Evolutionary conservation across 2,888 invertebrate genomes (phyloP), one percentile per base, ranked within the genome.

Genomic region (Philereme transversata): DNA sequence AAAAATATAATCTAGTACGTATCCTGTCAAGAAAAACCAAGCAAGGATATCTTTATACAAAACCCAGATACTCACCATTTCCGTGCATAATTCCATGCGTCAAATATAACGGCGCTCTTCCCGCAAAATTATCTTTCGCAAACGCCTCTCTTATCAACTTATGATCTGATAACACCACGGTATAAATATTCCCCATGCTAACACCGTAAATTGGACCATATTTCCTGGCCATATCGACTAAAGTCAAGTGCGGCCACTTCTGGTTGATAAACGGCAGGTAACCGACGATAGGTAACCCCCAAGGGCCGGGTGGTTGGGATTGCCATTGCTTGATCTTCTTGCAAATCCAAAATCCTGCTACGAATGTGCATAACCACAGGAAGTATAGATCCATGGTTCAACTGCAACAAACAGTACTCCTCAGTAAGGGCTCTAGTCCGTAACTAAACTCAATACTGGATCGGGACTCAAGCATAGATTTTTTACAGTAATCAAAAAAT

Each of bases 11-110:
- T 22, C 22, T 22, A 22, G 22, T n/a, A n/a, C n/a, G 3, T 22
- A 3, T 2, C 22, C 3, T 22, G 22, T 22, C 22, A 22, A 22
- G 22, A 22, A 22, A 1, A 22, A 22, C 22, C 22, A 10, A n/a
- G n/a, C n/a, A n/a, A 10, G 4, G 6, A 10, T 44, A 10, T 9
- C 4, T 7, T 9, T 44, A n/a, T 9, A 3, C n/a, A 8, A 44
- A 44, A 44, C 8, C 9, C 45, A 47, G 4, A 9, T 36, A 68
- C 94, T 94, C 85, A 97, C 98, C 98, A 80, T 96, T 95, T 70
- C 97, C 97, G 63, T 96, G 93, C 96, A 97, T 97, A 62, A 97
- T 96, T 40, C 97, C 97, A 78, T 97, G 97, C 0, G 97, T 97
- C 50, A 97, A 84, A 81, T 95, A 97, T 2, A 98, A 93, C 2